Conservation (phyloP, 1,140 invertebrate species). For the Ericerus pela region DNA sequence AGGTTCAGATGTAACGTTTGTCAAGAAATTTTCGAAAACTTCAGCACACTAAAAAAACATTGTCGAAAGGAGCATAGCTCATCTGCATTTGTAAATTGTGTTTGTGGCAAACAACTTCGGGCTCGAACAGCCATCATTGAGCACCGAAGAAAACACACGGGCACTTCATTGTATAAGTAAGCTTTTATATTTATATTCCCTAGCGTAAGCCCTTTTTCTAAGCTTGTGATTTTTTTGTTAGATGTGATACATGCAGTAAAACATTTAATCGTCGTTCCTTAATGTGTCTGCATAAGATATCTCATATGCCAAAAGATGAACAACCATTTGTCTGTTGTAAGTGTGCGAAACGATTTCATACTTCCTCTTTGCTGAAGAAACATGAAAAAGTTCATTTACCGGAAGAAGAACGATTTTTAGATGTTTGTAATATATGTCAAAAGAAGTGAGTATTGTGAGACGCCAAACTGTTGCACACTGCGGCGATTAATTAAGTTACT, state of each 20-base stretch:
- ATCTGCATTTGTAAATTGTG: conserved; percentile 10
- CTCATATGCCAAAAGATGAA: conserved; percentile 24
- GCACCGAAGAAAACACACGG: conserved; percentile 15
- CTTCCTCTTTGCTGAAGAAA: conserved; percentile 27
- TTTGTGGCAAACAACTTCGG: conserved; percentile 13
- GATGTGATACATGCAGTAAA: conserved; percentile 17
- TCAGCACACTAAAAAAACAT: conserved; percentile 10
- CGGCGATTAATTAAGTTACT: no score
- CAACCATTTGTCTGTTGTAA: conserved; percentile 29
- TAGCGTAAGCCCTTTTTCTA: neutral
- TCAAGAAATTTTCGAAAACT: conserved; percentile 3
- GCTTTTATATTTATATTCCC: neutral
- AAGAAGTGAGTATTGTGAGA: conserved; percentile 17
- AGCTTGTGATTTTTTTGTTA: conserved; percentile 7
- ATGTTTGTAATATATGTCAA: conserved; percentile 26
- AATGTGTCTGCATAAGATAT: conserved; percentile 14
- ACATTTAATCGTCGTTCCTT: conserved; percentile 15
- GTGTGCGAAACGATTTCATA: conserved; percentile 30
- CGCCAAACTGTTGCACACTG: no score
- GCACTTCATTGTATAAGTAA: conserved; percentile 9
- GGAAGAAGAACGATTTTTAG: conserved; percentile 28
- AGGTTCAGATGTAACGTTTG: conserved; percentile 14
- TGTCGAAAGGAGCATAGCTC: conserved; percentile 10
- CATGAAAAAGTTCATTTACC: conserved; percentile 33
- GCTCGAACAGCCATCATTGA: conserved; percentile 14